Base-by-base conservation (phyloP, 2,888 invertebrate species). In the Microctonus hyperodae region DNA sequence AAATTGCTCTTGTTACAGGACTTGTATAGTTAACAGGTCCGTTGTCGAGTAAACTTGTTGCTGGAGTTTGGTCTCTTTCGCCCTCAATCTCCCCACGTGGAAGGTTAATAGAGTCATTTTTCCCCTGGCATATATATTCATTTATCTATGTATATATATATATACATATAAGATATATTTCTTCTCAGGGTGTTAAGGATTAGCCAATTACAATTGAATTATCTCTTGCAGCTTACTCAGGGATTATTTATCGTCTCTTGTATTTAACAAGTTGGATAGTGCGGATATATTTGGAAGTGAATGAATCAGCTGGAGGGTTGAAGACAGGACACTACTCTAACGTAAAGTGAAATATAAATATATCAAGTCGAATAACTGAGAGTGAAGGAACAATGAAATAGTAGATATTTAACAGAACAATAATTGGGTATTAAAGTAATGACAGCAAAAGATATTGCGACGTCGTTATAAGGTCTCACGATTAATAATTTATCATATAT, bases 141-240 rank as follows among this genome's bases (percentile, higher is more conserved):
- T 51, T n/a, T 50, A 55, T 20, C 33, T 60, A 11, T 44, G 56
- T 48, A 53, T 57, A 25, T 28, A 28, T n/a, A n/a, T 3, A 28
- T 3, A 28, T 28, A 28, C 3, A 28, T 28, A 28, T 28, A n/a
- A n/a, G 44, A 59, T 33, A 50, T 48, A 35, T 58, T 58, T 56
- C 37, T 35, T 67, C 71, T 70, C 69, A 74, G 70, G 72, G 73
- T 72, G 78, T 79, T 80, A 80, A 80, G 78, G 79, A 83, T 83
- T 83, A 82, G 81, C 79, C 83, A 83, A 83, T 84, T 83, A 83
- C 80, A 79, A 81, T 81, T 80, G 80, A 81, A 83, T 83, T 80
- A 82, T 78, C 75, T 68, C 66, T 62, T 33, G 44, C 64, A 59
- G 68, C 63, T 51, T 62, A 69, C 56, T 56, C n/a, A 33, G 48